These are phyloP conservation scores for Hippocampus guttulatus DNA, from an alignment of 2,113 vertebrate genomes.

Conservation along the genomic window DNA sequence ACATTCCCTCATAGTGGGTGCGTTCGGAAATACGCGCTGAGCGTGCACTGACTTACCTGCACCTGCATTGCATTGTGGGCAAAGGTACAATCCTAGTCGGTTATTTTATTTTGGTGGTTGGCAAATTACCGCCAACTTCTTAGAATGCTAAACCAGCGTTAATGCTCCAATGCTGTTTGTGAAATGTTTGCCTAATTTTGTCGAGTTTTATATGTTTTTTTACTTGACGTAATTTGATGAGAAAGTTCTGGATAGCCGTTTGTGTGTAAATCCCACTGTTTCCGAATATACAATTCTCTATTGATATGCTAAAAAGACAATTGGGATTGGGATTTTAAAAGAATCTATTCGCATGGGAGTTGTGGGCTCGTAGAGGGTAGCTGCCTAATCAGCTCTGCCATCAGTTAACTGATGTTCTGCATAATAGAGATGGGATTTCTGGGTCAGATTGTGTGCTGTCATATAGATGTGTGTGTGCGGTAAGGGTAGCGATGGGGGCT, in stretches of 20 bases:
- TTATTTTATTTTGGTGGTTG: background rate
- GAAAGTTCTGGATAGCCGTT: slow-evolving; percentile 44
- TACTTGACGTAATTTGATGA: slow-evolving; percentile 41
- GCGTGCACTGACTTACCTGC: too few relatives aligned
- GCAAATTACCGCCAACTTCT: too few relatives aligned
- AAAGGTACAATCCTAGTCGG: too few relatives aligned
- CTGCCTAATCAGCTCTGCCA: slow-evolving; percentile 69
- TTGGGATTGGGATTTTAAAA: slow-evolving; percentile 66
- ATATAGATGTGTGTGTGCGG: slow-evolving; percentile 7
- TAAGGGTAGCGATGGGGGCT: slow-evolving; percentile 22
- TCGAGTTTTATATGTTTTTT: slow-evolving; percentile 22
- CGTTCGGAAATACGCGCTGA: too few relatives aligned
- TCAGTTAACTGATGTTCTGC: slow-evolving; percentile 71
- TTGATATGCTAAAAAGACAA: slow-evolving; percentile 73
- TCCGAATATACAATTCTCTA: slow-evolving; percentile 67
- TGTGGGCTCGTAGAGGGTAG: slow-evolving; percentile 61
- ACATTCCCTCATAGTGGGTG: too few relatives aligned
- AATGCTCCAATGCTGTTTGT: background rate
- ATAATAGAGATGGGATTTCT: slow-evolving; percentile 68
- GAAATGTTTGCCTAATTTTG: slow-evolving; percentile 34
- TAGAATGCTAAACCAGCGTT: too few relatives aligned
- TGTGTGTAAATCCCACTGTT: slow-evolving; percentile 58
- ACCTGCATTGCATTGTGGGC: too few relatives aligned
- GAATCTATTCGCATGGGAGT: slow-evolving; percentile 65
- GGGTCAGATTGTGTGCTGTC: slow-evolving; percentile 45